Base-by-base conservation (phyloP, 2,797 vertebrate species). In the Phylloscopus collybita region DNA sequence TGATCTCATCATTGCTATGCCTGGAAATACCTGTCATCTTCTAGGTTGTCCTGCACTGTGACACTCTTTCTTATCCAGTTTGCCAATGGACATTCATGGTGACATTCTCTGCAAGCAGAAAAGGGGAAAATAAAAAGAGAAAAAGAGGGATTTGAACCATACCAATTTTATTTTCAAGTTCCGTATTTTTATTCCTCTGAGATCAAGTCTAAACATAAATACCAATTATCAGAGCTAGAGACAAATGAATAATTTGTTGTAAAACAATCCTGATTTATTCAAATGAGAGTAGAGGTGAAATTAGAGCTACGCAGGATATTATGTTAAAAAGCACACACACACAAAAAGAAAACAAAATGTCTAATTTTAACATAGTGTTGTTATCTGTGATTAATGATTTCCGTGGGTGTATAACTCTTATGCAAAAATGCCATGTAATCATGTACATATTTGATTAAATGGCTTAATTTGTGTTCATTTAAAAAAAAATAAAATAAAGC, bases 181-280 rank as follows among this genome's bases (percentile, higher is more conserved):
- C 83, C 85, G 53, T 83, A 59, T 96, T 97, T 79, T 95, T 89
- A 71, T 61, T 80, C 94, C 86, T 94, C 88, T 45, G 93, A 94
- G 94, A 97, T 73, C 86, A 95, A 97, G 81, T 80, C 96, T 94
- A 96, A 97, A 97, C 97, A 97, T 97, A 97, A 96, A 98, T 97
- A 97, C 95, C 93, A 98, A 97, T 98, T 97, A 98, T 95, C 96
- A 95, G 92, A 89, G 95, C 94, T 94, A 86, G 96, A 94, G 97
- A 94, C 94, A 97, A 96, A 98, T 97, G 96, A 97, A 98, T 97
- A 97, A 97, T 97, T 97, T 97, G 97, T 94, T 96, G 96, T 97
- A 91, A 95, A 97, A 96, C 95, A 95, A 97, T 97, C 94, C 88
- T 85, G 88, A 60, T 95, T 94, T 92, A 95, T 97, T 96, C 92